Evolutionary conservation across 2,888 invertebrate species (phyloP), one percentile per base, ranked within the genome.

Genomic region (Apotomis turbidana): DNA sequence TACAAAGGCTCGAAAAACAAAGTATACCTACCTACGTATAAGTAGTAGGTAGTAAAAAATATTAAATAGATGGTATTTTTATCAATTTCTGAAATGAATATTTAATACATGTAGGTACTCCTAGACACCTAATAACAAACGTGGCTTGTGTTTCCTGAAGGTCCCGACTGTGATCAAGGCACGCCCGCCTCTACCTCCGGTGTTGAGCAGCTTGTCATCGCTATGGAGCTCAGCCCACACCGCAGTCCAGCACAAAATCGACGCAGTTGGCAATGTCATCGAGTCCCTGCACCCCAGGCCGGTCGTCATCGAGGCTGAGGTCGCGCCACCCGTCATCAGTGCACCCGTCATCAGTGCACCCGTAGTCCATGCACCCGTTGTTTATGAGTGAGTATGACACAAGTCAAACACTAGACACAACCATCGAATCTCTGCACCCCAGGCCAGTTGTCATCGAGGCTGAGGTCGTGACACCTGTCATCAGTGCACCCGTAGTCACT

Each of bases 211-310:
- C 9, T 57, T 78, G 12, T 5, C 60, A 0, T 55, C 66, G 0
- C 55, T 78, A 9, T 54, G 66, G 71, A 57, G 69, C 27, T 70
- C 71, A 0, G 68, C 74, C 5, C 59, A 73, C 9, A 38, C 51
- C 0, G 74, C 76, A 0, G 73, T 74, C 5, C 46, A 69, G 10
- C 70, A 58, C 13, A 77, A 78, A 46, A 57, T 74, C 0, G 57
- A 46, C 0, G 75, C 75, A 3, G 74, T 76, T 0, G 70, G 75
- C 41, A 55, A 70, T 8, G 52, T 76, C 6, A 49, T 78, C 6
- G 52, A 67, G 5, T 64, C 76, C 3, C 59, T 78, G 27, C 70
- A 75, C 38, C 75, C 75, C n/a, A 72, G 69, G 3, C 76, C 75
- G 49, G 51, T 73, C 6, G 49, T 49, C 8, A 9, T 49, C 0